Conservation (phyloP, 1,140 invertebrate genomes). For the Plectrocnemia conspersa region DNA sequence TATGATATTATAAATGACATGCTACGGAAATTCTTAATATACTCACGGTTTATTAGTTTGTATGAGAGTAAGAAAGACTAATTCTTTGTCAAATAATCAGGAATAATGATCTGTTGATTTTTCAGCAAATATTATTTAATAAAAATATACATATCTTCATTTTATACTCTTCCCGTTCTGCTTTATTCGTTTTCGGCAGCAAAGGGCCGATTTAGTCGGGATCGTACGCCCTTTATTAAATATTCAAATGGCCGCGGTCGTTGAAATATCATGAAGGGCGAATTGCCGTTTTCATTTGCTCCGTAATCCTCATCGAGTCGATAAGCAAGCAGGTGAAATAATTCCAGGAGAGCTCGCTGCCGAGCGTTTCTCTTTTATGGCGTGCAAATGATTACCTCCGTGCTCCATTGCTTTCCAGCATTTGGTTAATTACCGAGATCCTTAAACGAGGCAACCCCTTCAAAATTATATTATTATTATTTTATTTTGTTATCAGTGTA, state of each 20-base stretch:
- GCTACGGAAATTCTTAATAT: no score
- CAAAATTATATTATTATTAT: not conserved
- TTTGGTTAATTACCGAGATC: conserved; percentile 27
- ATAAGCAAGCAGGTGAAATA: conserved; percentile 30
- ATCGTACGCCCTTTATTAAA: conserved; percentile 15
- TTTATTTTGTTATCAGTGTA: no score
- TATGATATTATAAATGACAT: no score
- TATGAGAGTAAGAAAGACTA: no score
- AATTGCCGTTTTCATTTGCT: conserved; percentile 23
- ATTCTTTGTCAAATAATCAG: no score
- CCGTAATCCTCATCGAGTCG: conserved; percentile 22
- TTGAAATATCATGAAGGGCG: conserved; percentile 20
- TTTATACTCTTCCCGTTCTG: no score
- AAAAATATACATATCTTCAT: no score
- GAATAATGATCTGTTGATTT: no score
- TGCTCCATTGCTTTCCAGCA: conserved; percentile 29
- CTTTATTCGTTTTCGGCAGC: no score
- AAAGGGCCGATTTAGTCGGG: no score
- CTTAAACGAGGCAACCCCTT: conserved; percentile 6
- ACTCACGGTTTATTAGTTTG: no score
- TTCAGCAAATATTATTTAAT: no score
- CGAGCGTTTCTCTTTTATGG: conserved; percentile 30
- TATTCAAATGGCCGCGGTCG: conserved; percentile 15
- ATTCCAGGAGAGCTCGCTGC: conserved; percentile 10
- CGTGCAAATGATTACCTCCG: conserved; percentile 33